Evolutionary conservation across 2,113 vertebrate genomes (phyloP), one percentile per base, ranked within the genome.

Genomic region (Origma solitaria): DNA sequence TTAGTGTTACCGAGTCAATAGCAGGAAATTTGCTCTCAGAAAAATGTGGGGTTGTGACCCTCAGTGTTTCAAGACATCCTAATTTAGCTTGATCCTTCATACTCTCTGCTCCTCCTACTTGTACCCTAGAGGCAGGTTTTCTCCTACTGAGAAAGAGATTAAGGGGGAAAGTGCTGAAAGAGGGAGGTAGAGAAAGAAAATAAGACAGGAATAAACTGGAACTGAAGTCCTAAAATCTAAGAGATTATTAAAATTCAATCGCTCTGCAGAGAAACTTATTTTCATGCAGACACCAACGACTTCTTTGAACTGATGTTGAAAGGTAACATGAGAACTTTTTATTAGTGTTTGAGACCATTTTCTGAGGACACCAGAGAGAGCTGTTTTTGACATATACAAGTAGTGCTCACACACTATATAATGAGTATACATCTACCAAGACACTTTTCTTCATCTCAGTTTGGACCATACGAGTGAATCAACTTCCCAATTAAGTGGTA

Each of bases 231-330:
- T 95, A 95, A 97, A 92, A 95, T 95, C 93, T 94, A 58, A 91
- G 77, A 85, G 88, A 80, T 94, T 97, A 98, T 98, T 98, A 97
- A 97, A 98, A 97, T 95, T 92, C 97, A 97, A 44, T 91, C 92
- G 62, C 79, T 90, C 49, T 66, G 78, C 72, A 97, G 82, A 5
- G 2, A 85, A 94, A 95, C 79, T 94, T 96, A 87, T 91, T 97
- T 97, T 94, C 95, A 96, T 92, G 92, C 71, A 96, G 94, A 95
- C 95, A 93, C 82, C 86, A 82, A 96, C 1, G 30, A 95, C 76
- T 90, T 95, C 94, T 97, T 97, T 97, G 97, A 98, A 97, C 93
- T 96, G 86, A 28, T 75, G 72, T 93, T 95, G 89, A 92, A 92
- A 94, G 86, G 78, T 94, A 94, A 91, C 64, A 86, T 1, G 31